Base-by-base conservation (phyloP, 2,888 invertebrate genomes). In the Mesochorus sp. region DNA sequence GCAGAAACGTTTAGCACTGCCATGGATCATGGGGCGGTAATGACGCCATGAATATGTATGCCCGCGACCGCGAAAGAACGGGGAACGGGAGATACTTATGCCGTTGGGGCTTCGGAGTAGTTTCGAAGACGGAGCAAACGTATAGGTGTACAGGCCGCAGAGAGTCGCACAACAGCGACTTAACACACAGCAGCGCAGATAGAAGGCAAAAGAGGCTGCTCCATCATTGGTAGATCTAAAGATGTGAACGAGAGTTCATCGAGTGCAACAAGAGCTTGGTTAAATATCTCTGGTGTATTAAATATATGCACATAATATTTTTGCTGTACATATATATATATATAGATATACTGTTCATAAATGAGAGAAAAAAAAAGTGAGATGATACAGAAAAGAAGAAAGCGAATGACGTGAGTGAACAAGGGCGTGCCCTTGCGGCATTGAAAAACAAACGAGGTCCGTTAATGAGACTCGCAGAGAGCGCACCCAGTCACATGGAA, bases 1-100 rank as follows among this genome's bases (percentile, higher is more conserved):
- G 79, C 84, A 83, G 84, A 84, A 87, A 84, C 87, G 87, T 87
- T 87, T 87, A 87, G 85, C 87, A 85, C 84, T 83, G 83, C 85
- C 86, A 82, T 87, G 87, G 86, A 87, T 87, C 87, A 87, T 83
- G 85, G 83, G 83, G 84, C 84, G 86, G 85, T 87, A 87, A 87
- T 87, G 87, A 87, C 86, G 84, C 87, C 87, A 87, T 87, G 87
- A 87, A 87, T 87, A 87, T 87, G 86, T 87, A 87, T 87, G 85
- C 81, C 73, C 77, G 80, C 80, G 82, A 67, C 80, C 76, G 81
- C 61, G 77, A 77, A 76, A 62, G 79, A 76, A 79, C 70, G 66
- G 83, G 72, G 79, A 79, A 80, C 76, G 82, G 81, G 84, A 80
- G 81, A 84, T 80, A 79, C 75, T 79, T 73, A 77, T 79, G 79